Evolutionary conservation across 2,888 invertebrate genomes (phyloP).

Genomic region (Orchesella flavescens): DNA sequence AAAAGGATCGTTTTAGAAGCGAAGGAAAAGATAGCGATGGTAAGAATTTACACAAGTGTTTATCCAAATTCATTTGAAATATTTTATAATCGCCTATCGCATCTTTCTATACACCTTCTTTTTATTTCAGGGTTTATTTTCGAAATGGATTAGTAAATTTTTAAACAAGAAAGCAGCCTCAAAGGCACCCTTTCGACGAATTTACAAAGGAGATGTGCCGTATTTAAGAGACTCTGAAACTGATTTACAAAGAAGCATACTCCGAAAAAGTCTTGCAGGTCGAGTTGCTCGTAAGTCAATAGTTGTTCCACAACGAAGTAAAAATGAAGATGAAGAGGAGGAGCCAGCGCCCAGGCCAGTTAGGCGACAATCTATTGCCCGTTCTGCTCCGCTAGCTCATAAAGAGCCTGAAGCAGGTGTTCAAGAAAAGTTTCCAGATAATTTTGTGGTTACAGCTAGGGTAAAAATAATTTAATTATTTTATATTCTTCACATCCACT

Average conservation of each 20-base stretch:
- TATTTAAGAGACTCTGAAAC: conserved; percentile 16
- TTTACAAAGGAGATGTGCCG: conserved; percentile 67
- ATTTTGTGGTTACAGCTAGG: not conserved
- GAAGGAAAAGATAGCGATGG: too few species aligned
- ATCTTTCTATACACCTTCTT: too few species aligned
- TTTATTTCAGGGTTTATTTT: not conserved
- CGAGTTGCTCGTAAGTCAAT: not conserved
- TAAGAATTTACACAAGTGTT: too few species aligned
- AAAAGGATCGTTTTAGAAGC: too few species aligned
- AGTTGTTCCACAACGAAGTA: not conserved
- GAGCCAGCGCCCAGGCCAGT: conserved; percentile 15
- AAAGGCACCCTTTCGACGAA: conserved; percentile 43
- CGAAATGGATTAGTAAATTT: conserved; percentile 3
- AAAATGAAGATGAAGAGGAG: not conserved
- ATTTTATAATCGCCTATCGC: too few species aligned
- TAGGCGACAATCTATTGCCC: conserved; percentile 11
- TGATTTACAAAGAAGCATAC: not conserved
- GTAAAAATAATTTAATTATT: not conserved
- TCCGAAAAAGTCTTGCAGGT: not conserved
- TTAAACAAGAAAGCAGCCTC: not conserved
- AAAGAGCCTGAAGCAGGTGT: not conserved
- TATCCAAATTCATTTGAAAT: too few species aligned
- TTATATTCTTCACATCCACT: not conserved
- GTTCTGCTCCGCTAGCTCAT: not conserved
- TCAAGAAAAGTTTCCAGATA: not conserved